Evolutionary conservation across 2,113 vertebrate genomes (phyloP), one percentile per base, ranked within the genome.

Genomic region (Carassius carassius): DNA sequence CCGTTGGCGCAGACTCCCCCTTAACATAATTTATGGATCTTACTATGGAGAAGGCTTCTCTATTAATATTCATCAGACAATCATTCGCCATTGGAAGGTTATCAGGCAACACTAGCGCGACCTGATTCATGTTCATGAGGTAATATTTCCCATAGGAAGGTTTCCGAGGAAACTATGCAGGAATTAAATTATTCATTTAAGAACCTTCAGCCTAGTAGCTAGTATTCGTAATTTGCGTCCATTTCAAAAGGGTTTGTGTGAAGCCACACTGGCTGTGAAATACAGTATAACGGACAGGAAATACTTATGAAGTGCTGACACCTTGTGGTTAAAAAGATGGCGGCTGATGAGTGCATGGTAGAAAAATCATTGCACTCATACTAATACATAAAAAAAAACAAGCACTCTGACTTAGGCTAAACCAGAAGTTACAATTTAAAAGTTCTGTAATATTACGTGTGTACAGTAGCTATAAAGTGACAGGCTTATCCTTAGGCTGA

Each of bases 231-330:
- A 70, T 70, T 70, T 3, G 0, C 17, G 32, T 70, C 67, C 17
- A 41, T 21, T 51, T 54, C 37, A 4, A 5, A 76, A 72, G 21
- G 21, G 29, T 62, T 67, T 56, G 51, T 9, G n/a, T 35, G 19
- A 62, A 35, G 6, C 58, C 2, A 23, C 35, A 3, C 16, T 4
- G 25, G 67, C 17, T 37, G 67, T 12, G 67, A 70, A 37, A 47
- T 47, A 29, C 29, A 29, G 29, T 29, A 44, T 2, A 44, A 9
- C 41, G 8, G 41, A 44, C 9, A 10, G 41, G 41, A 44, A 44
- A 70, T 65, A 23, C 25, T 76, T 41, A 51, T 74, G 47, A 65
- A 85, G 65, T 25, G 49, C 76, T 86, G 87, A 83, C 87, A 88
- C 44, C 87, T 88, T 60, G 87, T 83, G 87, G 81, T 78, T 65